Conservation (phyloP, 1,140 invertebrate species). For the Galleria mellonella region DNA sequence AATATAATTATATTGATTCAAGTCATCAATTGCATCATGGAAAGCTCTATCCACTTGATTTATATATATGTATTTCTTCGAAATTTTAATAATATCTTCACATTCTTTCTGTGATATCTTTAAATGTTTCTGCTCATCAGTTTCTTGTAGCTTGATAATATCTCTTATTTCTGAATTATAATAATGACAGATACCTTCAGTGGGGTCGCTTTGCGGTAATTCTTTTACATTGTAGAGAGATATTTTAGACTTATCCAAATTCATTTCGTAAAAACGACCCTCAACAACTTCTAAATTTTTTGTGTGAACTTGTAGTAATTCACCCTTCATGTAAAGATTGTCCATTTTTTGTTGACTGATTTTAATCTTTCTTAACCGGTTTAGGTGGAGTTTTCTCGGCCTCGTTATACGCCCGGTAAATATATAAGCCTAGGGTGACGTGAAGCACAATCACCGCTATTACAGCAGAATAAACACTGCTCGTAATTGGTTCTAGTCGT, state of each 20-base stretch:
- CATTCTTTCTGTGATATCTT: constrained; percentile 62
- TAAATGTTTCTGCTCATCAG: constrained; percentile 37
- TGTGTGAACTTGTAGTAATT: constrained; percentile 62
- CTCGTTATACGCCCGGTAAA: constrained; percentile 83
- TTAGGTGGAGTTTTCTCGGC: constrained; percentile 50
- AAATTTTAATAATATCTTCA: constrained; percentile 54
- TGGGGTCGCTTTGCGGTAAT: constrained; percentile 33
- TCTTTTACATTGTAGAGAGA: constrained; percentile 62
- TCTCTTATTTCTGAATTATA: constrained; percentile 58
- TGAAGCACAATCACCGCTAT: constrained; percentile 82
- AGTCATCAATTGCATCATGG: constrained; percentile 56
- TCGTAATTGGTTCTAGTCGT: constrained; percentile 75
- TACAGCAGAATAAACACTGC: constrained; percentile 84
- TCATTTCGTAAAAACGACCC: constrained; percentile 64
- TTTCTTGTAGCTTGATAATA: constrained; percentile 52
- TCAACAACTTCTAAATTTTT: constrained; percentile 54
- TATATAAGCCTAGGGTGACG: constrained; percentile 83
- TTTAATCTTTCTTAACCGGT: constrained; percentile 64
- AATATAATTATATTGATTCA: constrained; percentile 50
- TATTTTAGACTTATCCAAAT: constrained; percentile 61
- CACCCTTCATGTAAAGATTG: constrained; percentile 62
- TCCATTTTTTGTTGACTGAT: constrained; percentile 45
- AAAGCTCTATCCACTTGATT: constrained; percentile 66
- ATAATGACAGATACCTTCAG: constrained; percentile 55
- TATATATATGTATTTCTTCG: constrained; percentile 62